Conservation (phyloP, 2,888 invertebrate species). For the Drosophila mulleri region DNA sequence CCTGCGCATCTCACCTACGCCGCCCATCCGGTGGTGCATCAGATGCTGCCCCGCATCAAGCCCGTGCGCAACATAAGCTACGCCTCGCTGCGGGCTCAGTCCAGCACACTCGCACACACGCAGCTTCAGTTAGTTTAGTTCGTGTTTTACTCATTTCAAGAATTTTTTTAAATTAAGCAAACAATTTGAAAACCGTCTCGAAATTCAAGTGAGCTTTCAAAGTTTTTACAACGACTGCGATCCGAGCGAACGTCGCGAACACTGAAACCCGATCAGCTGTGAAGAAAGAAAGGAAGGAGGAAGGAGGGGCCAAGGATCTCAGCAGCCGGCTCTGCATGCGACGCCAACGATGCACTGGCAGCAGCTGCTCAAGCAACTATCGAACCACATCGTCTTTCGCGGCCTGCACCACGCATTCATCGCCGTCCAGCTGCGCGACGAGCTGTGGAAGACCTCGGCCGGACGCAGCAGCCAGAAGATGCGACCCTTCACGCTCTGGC, state of each 20-base stretch:
- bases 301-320: background rate
- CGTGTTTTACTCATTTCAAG: conserved; percentile 9
- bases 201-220: conserved; percentile 53
- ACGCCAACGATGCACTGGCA: conserved; percentile 40
- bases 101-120: conserved; percentile 24
- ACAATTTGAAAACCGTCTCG: conserved; percentile 41
- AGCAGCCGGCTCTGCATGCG: background rate
- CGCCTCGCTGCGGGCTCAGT: conserved; percentile 25
- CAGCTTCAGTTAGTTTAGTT: conserved; percentile 26
- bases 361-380: conserved; percentile 47
- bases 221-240: conserved; percentile 8
- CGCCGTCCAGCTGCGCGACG: conserved; percentile 65
- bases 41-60: conserved; percentile 64
- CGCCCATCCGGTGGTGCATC: conserved; percentile 66
- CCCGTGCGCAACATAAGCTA: conserved; percentile 67
- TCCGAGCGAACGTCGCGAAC: conserved; percentile 5
- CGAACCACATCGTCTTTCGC: conserved; percentile 63
- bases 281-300: background rate
- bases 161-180: conserved; percentile 30
- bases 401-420: conserved; percentile 58
- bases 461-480: conserved; percentile 26
- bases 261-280: background rate
- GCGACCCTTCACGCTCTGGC: conserved; percentile 64
- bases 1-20: conserved; percentile 71
- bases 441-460: conserved; percentile 27